Percentiles rank a stretch among this genome's conserved stretches.
phyloP scores from a whole-genome alignment of 2,113 vertebrate genomes.

The Lutjanus erythropterus region DNA sequence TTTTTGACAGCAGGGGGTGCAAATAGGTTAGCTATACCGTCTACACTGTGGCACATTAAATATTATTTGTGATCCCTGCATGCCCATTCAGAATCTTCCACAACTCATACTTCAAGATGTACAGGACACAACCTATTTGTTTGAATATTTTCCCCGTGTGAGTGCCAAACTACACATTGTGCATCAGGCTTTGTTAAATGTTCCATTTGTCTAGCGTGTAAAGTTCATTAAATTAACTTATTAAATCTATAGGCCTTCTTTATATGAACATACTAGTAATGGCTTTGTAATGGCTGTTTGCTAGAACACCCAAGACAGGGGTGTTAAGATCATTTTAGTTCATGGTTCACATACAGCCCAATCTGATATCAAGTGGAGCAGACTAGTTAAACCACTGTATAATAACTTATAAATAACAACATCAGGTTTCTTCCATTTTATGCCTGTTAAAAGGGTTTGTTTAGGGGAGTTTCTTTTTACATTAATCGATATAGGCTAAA shows the following conservation, averaged over 20 bases:
- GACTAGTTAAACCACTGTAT: no score
- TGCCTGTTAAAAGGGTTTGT: no score
- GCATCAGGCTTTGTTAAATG: neutral
- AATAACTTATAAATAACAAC: no score
- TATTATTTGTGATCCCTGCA: neutral
- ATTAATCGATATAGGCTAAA: no score
- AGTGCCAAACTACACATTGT: neutral
- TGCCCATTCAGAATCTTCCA: neutral
- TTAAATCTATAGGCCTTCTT: neutral
- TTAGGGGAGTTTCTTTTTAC: no score
- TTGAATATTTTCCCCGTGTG: neutral
- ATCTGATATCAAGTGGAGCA: no score
- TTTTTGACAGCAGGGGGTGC: conserved; percentile 1
- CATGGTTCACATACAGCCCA: no score
- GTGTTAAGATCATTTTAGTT: no score
- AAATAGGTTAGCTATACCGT: neutral
- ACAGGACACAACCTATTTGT: neutral
- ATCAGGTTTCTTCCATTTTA: no score
- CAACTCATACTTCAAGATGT: neutral
- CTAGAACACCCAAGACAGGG: no score
- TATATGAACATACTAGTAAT: neutral
- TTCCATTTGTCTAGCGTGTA: neutral
- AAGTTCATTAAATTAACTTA: neutral
- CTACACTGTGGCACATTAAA: neutral
- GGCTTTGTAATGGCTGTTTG: no score